Conservation (phyloP, 1,140 invertebrate species). For the Drosophila bipectinata region DNA sequence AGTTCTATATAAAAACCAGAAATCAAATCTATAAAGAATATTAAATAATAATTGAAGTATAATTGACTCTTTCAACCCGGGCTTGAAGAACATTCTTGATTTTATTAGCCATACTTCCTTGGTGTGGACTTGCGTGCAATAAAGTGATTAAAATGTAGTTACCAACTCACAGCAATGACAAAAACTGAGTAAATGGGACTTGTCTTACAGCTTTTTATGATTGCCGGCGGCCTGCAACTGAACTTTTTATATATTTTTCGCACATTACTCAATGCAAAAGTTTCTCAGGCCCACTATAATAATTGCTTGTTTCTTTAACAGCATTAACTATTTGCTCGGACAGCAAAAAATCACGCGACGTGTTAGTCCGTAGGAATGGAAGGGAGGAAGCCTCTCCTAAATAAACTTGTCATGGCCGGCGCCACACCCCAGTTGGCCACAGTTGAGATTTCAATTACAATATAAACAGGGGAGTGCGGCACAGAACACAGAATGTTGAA, state of each 20-base stretch:
- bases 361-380: not conserved
- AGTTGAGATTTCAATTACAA: slow-evolving; percentile 42
- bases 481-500: slow-evolving; percentile 33
- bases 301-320: slow-evolving; percentile 14
- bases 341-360: slow-evolving; percentile 13
- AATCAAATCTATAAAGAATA: not conserved
- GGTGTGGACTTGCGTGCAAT: slow-evolving; percentile 1
- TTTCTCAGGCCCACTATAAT: slow-evolving; percentile 44
- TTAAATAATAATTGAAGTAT: not conserved
- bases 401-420: slow-evolving; percentile 38
- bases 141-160: slow-evolving; percentile 33
- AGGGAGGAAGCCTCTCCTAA: slow-evolving; percentile 36
- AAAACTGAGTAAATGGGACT: slow-evolving; percentile 2
- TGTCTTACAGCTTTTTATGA: slow-evolving; percentile 21
- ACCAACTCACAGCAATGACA: slow-evolving; percentile 13
- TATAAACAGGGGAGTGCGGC: slow-evolving; percentile 31
- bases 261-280: slow-evolving; percentile 21
- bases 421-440: slow-evolving; percentile 15
- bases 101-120: not conserved
- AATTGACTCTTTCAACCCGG: not conserved
- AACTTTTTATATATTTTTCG: slow-evolving; percentile 17
- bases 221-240: slow-evolving; percentile 10
- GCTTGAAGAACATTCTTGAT: slow-evolving; percentile 5
- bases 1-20: not conserved
- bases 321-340: slow-evolving; percentile 10